phyloP scores from a whole-genome alignment of 2,888 invertebrate species.

The Flexamia atlantica region DNA sequence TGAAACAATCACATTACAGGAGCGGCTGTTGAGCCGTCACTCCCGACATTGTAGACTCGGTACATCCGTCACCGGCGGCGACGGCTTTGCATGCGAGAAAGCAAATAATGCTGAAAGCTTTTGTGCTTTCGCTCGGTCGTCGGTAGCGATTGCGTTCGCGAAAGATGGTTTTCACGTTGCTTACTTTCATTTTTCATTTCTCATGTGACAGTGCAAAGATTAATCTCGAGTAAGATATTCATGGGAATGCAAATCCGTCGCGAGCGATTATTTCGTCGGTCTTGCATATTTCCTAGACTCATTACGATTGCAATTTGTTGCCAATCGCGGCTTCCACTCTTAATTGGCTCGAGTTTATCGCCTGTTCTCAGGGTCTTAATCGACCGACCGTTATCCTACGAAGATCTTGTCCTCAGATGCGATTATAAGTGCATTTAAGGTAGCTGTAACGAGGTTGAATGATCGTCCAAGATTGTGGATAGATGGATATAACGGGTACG shows the following conservation, averaged over 20 bases:
- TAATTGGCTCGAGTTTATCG: too few species aligned
- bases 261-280: conserved; percentile 1
- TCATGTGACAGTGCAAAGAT: not conserved
- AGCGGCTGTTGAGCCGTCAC: not conserved
- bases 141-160: too few species aligned
- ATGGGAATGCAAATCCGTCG: conserved; percentile 31
- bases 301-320: not conserved
- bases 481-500: too few species aligned
- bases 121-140: not conserved
- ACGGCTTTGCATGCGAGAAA: not conserved
- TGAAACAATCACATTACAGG: not conserved
- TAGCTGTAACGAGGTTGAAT: too few species aligned
- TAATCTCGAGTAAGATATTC: conserved; percentile 10
- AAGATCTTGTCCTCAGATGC: too few species aligned
- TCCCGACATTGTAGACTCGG: not conserved
- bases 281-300: not conserved
- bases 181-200: too few species aligned
- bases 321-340: not conserved
- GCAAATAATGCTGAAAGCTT: conserved; percentile 16
- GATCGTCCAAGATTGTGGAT: too few species aligned
- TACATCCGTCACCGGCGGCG: not conserved
- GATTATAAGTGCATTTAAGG: too few species aligned
- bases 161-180: too few species aligned
- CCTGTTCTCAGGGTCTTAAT: too few species aligned
- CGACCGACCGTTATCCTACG: too few species aligned